Evolutionary conservation across 2,113 vertebrate genomes (phyloP).

Genomic region (Corythaixoides concolor): DNA sequence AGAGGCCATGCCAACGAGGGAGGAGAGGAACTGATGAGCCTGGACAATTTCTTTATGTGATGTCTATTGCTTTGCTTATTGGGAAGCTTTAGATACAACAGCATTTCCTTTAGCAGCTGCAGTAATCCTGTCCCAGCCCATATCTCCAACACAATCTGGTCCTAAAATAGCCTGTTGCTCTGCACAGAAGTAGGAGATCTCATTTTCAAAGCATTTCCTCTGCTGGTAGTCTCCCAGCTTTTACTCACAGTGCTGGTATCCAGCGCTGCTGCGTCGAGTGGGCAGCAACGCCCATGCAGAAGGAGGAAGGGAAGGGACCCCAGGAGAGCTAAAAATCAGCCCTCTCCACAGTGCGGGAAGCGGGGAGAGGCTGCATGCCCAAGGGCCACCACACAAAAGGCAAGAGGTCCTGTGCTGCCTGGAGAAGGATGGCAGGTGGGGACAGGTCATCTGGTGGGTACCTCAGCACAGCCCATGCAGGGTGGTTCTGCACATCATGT

Average conservation of each 20-base stretch:
- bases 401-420: not conserved
- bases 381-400: not conserved
- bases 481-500: not conserved
- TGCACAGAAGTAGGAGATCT: slow-evolving; percentile 43
- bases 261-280: not conserved
- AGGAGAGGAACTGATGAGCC: not conserved
- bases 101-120: slow-evolving; percentile 29
- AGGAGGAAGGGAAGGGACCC: not conserved
- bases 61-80: not conserved
- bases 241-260: slow-evolving; percentile 16
- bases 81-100: not conserved
- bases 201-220: slow-evolving; percentile 67
- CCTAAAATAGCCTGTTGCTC: slow-evolving; percentile 50
- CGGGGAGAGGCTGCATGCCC: fast-evolving
- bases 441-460: not conserved
- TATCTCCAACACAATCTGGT: slow-evolving; percentile 37
- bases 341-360: not conserved
- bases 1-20: not conserved
- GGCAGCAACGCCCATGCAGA: not conserved
- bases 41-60: not conserved
- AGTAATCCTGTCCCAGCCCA: not conserved
- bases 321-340: not conserved
- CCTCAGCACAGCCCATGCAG: fast-evolving
- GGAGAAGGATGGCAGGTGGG: not conserved
- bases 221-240: slow-evolving; percentile 37